Evolutionary conservation across 2,888 invertebrate genomes (phyloP).

Genomic region (Mythimna lalbum): DNA sequence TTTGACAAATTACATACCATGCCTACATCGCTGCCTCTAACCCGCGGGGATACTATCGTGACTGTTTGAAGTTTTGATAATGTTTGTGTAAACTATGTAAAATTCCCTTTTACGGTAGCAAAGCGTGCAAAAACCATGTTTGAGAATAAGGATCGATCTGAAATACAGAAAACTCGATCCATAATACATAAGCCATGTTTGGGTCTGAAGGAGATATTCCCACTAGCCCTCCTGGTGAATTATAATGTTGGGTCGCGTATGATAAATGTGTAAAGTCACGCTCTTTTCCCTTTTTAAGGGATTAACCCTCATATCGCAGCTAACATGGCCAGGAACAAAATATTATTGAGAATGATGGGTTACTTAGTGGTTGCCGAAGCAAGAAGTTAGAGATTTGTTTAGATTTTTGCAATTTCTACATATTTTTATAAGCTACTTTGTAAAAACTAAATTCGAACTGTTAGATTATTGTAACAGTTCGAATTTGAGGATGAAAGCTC

Average conservation of each 20-base stretch:
- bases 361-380: conserved; percentile 16
- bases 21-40: not conserved
- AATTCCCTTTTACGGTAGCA: not conserved
- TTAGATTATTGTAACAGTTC: too few species aligned
- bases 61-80: not conserved
- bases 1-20: too few species aligned
- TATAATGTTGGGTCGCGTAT: conserved; percentile 27
- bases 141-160: conserved; percentile 14
- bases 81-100: conserved; percentile 1
- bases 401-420: not conserved
- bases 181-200: conserved; percentile 40
- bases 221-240: conserved; percentile 23
- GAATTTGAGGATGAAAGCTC: too few species aligned
- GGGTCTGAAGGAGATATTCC: conserved; percentile 34
- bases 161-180: conserved; percentile 21
- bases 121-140: conserved; percentile 11
- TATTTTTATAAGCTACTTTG: not conserved
- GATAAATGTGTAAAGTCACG: conserved; percentile 51
- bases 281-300: conserved; percentile 34
- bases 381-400: not conserved
- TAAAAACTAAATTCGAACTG: not conserved
- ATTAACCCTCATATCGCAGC: conserved; percentile 34
- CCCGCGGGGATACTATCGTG: not conserved
- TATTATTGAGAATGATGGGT: conserved; percentile 42
- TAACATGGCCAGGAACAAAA: conserved; percentile 25